phyloP scores from a whole-genome alignment of 1,140 invertebrate species.

The Saccostrea cuccullata region DNA sequence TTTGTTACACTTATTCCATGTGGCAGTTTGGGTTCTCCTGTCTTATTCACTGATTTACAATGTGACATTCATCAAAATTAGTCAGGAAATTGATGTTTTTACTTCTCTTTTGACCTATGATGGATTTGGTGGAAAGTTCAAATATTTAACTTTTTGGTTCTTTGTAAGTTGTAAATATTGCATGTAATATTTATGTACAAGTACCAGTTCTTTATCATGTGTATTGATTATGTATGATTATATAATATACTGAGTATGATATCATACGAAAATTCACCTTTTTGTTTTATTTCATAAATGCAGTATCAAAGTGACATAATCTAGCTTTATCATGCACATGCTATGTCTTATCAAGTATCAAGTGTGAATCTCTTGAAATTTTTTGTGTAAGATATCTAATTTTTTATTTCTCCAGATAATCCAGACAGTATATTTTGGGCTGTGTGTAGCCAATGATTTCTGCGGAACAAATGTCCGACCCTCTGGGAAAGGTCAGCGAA shows the following conservation, averaged over 20 bases:
- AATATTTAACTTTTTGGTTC: slow-evolving; percentile 92
- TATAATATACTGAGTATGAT: neutral
- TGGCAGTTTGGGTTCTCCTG: neutral
- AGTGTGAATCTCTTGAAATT: neutral
- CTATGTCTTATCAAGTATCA: too few species aligned
- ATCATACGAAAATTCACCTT: too few species aligned
- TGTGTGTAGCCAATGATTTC: slow-evolving; percentile 65
- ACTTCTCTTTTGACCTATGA: neutral
- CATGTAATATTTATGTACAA: neutral
- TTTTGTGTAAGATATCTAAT: neutral
- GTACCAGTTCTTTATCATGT: neutral
- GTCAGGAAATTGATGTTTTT: neutral
- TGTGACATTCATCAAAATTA: neutral
- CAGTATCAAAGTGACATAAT: too few species aligned
- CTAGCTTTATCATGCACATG: too few species aligned
- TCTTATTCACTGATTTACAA: neutral
- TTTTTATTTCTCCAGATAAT: slow-evolving; percentile 74
- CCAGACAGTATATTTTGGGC: slow-evolving; percentile 80
- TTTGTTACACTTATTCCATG: neutral
- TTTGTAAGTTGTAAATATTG: slow-evolving; percentile 83
- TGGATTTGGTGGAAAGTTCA: slow-evolving; percentile 87
- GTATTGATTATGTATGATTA: neutral
- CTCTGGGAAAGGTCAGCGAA: slow-evolving; percentile 49
- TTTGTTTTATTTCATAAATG: too few species aligned
- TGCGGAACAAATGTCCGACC: slow-evolving; percentile 60